Conservation (phyloP, 2,888 invertebrate genomes). For the Tenthredo livida region DNA sequence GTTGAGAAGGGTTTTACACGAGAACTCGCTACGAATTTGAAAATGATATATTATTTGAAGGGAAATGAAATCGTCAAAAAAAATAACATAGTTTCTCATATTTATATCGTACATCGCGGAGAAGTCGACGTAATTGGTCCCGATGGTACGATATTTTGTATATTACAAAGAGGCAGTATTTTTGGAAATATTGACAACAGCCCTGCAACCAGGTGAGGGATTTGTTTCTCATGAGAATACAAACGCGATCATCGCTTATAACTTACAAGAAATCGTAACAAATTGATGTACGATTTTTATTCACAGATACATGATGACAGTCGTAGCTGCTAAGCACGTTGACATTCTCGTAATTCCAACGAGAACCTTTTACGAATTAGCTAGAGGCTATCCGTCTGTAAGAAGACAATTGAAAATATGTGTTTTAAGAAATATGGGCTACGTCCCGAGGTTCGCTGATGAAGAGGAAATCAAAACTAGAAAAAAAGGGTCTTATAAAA, state of each 20-base stretch:
- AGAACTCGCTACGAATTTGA: constrained; percentile 59
- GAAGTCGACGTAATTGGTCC: constrained; percentile 61
- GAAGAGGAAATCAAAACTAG: not conserved
- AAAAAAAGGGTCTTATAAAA: constrained; percentile 26
- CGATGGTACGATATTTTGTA: constrained; percentile 59
- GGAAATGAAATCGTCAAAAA: constrained; percentile 59
- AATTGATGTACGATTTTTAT: not conserved
- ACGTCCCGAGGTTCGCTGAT: constrained; percentile 20
- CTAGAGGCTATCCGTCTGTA: constrained; percentile 28
- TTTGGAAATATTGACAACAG: constrained; percentile 65
- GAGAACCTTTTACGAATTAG: constrained; percentile 35
- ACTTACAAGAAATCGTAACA: not conserved
- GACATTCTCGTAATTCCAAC: constrained; percentile 34
- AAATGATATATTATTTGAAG: constrained; percentile 61
- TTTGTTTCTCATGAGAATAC: not conserved
- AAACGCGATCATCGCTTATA: not conserved
- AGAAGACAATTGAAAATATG: constrained; percentile 31
- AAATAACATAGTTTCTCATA: constrained; percentile 62
- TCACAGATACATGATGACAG: constrained; percentile 57
- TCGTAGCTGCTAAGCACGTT: constrained; percentile 52
- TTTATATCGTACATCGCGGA: constrained; percentile 65
- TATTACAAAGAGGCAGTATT: constrained; percentile 60
- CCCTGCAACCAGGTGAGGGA: constrained; percentile 56
- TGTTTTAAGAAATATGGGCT: constrained; percentile 40
- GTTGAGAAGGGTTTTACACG: constrained; percentile 60